A percentile compares a stretch with the other conserved stretches of the same genome.
phyloP scores from a whole-genome alignment of 2,888 invertebrate genomes.

The Scaptodrosophila latifasciaeformis region DNA sequence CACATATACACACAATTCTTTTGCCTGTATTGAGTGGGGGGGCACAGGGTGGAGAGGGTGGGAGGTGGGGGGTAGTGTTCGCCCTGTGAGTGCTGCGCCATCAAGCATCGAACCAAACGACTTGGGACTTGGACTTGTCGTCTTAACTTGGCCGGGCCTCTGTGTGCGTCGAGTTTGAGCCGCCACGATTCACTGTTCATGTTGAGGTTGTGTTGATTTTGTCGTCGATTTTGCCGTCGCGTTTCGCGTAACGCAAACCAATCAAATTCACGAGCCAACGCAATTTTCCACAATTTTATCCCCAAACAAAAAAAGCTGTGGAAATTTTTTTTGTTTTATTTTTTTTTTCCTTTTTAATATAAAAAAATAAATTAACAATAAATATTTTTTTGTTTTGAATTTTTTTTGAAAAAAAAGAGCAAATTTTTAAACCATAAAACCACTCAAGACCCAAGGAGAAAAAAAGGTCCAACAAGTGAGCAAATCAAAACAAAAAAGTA shows the following conservation, averaged over 20 bases:
- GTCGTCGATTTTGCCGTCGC: constrained; percentile 24
- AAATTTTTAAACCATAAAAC: neutral
- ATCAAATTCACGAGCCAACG: too few species aligned
- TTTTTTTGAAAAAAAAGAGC: neutral
- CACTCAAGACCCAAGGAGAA: too few species aligned
- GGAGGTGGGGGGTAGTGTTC: too few species aligned
- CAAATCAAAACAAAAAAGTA: too few species aligned
- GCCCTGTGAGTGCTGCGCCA: too few species aligned
- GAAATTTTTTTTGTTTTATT: neutral
- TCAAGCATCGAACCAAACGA: neutral
- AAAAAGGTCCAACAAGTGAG: too few species aligned
- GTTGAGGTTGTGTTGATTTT: constrained; percentile 14
- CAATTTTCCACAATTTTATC: constrained; percentile 14
- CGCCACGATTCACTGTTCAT: constrained; percentile 17
- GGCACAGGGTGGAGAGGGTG: too few species aligned
- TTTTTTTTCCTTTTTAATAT: neutral
- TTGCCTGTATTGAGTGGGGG: too few species aligned
- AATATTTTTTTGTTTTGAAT: neutral
- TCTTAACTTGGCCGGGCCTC: constrained; percentile 53
- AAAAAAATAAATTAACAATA: neutral
- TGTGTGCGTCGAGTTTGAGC: constrained; percentile 58
- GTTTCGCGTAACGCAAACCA: neutral
- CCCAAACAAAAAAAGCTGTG: neutral
- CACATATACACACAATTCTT: too few species aligned
- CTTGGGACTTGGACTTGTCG: constrained; percentile 45